These are phyloP conservation scores for Corydoras sp. DNA, from an alignment of 2,113 vertebrate genomes.

Conservation along the genomic window DNA sequence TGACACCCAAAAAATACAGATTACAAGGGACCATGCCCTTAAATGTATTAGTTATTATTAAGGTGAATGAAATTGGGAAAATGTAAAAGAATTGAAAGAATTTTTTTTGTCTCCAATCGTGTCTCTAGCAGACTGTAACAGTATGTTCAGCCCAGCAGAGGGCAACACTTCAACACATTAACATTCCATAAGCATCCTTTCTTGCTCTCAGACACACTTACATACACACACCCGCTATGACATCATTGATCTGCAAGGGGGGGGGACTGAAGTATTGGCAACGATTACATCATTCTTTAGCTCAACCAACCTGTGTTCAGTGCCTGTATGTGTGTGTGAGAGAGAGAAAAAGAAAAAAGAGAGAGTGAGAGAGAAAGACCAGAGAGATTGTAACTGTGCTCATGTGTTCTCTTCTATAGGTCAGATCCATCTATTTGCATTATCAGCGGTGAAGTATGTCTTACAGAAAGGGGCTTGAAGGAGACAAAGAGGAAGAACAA, in stretches of 20 bases:
- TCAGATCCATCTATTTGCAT: slow-evolving; percentile 47
- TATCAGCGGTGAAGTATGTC: slow-evolving; percentile 53
- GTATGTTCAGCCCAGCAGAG: slow-evolving; percentile 26
- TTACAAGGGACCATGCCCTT: no score
- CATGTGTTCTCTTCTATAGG: slow-evolving; percentile 27
- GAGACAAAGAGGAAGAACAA: slow-evolving; percentile 34
- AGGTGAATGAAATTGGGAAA: no score
- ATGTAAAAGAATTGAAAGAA: no score
- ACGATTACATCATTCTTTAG: slow-evolving; percentile 54
- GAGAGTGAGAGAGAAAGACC: no score
- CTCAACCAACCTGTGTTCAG: slow-evolving; percentile 42
- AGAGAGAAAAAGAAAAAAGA: neutral
- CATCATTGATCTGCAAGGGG: slow-evolving; percentile 62
- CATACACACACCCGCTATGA: slow-evolving; percentile 52
- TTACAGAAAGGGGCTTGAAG: slow-evolving; percentile 21
- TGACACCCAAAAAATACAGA: no score
- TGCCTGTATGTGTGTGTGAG: slow-evolving; percentile 16
- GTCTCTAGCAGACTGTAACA: slow-evolving; percentile 15
- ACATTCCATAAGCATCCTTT: slow-evolving; percentile 28
- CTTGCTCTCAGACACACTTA: slow-evolving; percentile 20
- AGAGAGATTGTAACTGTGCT: neutral
- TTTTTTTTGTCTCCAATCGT: neutral
- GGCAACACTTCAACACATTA: slow-evolving; percentile 36
- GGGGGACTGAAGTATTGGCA: slow-evolving; percentile 52
- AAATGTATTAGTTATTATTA: no score